Percentiles rank a stretch among this genome's conserved stretches.
Conservation (phyloP, 2,113 vertebrate genomes). For the Cercopithecus mona region DNA sequence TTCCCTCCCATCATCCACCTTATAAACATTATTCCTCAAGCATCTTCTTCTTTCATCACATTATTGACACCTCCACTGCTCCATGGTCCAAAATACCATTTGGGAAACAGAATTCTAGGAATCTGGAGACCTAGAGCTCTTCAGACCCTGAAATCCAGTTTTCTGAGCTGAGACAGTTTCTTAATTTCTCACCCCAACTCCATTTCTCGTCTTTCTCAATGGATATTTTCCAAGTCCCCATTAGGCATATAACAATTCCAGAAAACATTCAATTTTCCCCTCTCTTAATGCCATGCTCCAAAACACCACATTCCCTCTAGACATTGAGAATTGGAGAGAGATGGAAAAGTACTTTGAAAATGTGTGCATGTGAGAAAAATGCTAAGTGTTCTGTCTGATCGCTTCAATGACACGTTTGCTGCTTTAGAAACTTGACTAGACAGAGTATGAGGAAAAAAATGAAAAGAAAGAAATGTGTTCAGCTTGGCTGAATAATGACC, state of each 20-base stretch:
- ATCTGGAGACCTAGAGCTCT: not conserved
- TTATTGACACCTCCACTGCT: not conserved
- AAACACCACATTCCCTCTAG: not conserved
- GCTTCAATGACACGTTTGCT: conserved; percentile 28
- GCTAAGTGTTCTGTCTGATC: conserved; percentile 32
- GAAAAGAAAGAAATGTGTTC: conserved; percentile 45
- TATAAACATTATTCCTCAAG: not conserved
- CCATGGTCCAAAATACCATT: not conserved
- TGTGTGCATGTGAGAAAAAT: conserved; percentile 41
- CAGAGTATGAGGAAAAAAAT: not conserved
- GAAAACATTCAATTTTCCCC: not conserved
- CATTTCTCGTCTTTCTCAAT: not conserved
- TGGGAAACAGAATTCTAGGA: conserved; percentile 19
- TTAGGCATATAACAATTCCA: not conserved
- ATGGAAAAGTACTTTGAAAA: conserved; percentile 51
- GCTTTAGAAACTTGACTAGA: conserved; percentile 53
- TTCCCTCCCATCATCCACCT: not conserved
- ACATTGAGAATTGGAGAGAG: not conserved
- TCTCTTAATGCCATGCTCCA: not conserved
- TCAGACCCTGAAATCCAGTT: not conserved
- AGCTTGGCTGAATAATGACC: conserved; percentile 62
- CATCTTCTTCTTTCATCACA: not conserved
- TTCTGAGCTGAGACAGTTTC: not conserved
- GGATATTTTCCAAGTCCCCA: not conserved
- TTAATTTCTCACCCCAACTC: not conserved